Base-by-base conservation (phyloP, 2,113 vertebrate genomes). In the Megaleporinus macrocephalus region DNA sequence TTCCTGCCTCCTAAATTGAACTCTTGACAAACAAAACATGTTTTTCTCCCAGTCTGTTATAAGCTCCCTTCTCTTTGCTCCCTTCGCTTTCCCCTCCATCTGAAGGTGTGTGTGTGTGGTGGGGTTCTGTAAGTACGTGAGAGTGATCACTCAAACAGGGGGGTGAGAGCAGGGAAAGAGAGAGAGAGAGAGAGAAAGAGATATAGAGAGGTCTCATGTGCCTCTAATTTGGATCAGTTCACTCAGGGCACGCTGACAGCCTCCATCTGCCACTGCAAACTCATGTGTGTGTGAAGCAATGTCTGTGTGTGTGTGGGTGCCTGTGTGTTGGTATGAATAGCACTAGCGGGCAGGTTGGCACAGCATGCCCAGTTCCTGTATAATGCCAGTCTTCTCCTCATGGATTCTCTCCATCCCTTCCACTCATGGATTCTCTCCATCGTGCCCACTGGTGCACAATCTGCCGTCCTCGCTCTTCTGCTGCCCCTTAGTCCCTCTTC, bases 161-260 rank as follows among this genome's bases (percentile, higher is more conserved):
- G 29, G 27, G 65, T 53, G 62, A n/a, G 62, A 36, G 3, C 5
- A 44, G 22, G 27, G 0, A 55, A 4, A 61, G 22, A 75, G 0
- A 47, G 4, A 27, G 33, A 29, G 7, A 63, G 15, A 47, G 69
- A 44, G 55, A 47, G 16, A 66, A 24, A 51, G 59, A 51, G 66
- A 79, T 16, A 72, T 36, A 73, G 18, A 30, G 41, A 80, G 30
- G 33, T 30, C 83, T 89, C 86, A 90, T 92, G 90, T 90, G 88
- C 86, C 90, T 92, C 84, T 90, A 90, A 90, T 93, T 90, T 92
- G 89, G 90, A 93, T 86, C 87, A 86, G 85, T 89, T 92, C 83
- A 87, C 90, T 89, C 87, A 89, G 87, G 91, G 90, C 91, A 80
- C 90, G 85, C 88, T 90, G 89, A 92, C 90, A 90, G 88, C 87